Base-by-base conservation (phyloP, 2,888 invertebrate genomes). In the Anoplius nigerrimus region DNA sequence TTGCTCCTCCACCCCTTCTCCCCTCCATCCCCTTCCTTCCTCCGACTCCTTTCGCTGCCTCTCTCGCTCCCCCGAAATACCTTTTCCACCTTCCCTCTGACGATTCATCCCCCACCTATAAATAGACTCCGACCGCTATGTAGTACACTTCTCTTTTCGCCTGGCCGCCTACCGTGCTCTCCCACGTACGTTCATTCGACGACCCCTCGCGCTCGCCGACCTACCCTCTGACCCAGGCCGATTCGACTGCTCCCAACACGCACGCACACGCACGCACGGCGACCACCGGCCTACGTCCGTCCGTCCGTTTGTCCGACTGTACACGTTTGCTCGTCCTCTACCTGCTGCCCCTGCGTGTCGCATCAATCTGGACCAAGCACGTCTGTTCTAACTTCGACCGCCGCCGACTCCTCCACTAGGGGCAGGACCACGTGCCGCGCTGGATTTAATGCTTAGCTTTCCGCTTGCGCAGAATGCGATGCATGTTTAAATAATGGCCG, bases 281-380 rank as follows among this genome's bases (percentile, higher is more conserved):
- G 0, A 16, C 46, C 16, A 27, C 6, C 34, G 34, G n/a, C 21
- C 21, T 13, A 18, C n/a, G 45, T 58, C n/a, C 22, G 55, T 57
- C 57, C 57, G n/a, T 20, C 27, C 18, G 55, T 51, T 62, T 20
- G 22, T 5, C n/a, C 55, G 42, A 55, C 54, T 61, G 20, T 16
- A n/a, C 27, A 20, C 27, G 60, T 60, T 45, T 34, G 34, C 54
- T 60, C 60, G 20, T 13, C n/a, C 46, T 34, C 62, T 15, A 13
- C 55, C 48, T 15, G 63, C 56, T 15, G 56, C 60, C 43, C 45
- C 60, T 16, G 43, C 22, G 45, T 21, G 65, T 46, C 54, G 60
- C 52, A 76, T 78, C 74, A 79, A 79, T 78, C 74, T 68, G 64
- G 52, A 63, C 63, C 66, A 72, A 71, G 58, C 68, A 71, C 69